Evolutionary conservation across 2,888 invertebrate species (phyloP), one percentile per base, ranked within the genome.

Genomic region (Blastobasis lacticolella): DNA sequence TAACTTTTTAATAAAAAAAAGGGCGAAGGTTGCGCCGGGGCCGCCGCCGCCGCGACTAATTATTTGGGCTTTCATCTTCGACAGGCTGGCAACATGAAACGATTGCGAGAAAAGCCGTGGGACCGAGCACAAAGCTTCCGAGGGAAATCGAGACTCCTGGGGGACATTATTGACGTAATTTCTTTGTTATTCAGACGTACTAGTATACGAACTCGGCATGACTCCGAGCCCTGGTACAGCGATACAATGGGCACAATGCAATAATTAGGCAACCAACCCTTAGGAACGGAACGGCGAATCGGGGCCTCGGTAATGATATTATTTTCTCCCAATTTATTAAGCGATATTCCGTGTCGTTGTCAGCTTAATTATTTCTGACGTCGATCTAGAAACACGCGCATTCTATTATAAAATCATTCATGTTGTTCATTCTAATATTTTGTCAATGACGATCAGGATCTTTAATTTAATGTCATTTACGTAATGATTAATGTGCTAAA

Each of bases 21-120:
- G 48, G 50, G 52, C 43, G 23, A 50, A 42, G n/a, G 57, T 54
- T 48, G 65, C 60, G 57, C 57, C 66, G 47, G 66, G 47, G 50
- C 62, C 56, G 58, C 64, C 65, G 58, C 64, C 65, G 67, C 62
- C 57, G 57, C 51, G 58, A 67, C 67, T 78, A 79, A 80, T 81
- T 78, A 81, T 76, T 73, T 78, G 73, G 69, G 62, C 75, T 77
- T 81, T 81, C 66, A 78, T 79, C 71, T 73, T 65, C 56, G 58
- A 59, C 57, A 59, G 69, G 69, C 67, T 69, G 67, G 67, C 66
- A 64, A 68, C 61, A 61, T 69, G 71, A 77, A 78, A 67, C 66
- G 69, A 77, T 77, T 77, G 73, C 69, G 74, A 70, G 67, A 69
- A 76, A 73, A 69, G 67, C 60, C 61, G 61, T 60, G 56, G 60